Evolutionary conservation across 2,113 vertebrate species (phyloP).

Genomic region (Strix aluco): DNA sequence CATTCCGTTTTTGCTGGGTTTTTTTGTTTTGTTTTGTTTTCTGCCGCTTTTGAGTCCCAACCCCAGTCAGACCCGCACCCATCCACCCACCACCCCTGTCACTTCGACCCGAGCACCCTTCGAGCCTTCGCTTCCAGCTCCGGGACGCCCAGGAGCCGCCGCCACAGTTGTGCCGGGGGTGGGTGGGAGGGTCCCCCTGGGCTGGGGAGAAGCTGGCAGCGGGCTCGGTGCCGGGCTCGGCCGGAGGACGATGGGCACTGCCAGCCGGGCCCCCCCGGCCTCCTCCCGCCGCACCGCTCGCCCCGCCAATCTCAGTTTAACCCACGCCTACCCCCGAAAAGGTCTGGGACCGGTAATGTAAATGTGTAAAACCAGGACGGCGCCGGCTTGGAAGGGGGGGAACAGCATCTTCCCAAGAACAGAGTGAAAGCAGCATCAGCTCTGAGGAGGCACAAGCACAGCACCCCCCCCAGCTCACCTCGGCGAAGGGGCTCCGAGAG

Average conservation of each 20-base stretch:
- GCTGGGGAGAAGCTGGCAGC: neutral
- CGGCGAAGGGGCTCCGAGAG: neutral
- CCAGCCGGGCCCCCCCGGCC: neutral
- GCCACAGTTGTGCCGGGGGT: neutral
- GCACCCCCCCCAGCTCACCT: neutral
- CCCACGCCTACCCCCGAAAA: neutral
- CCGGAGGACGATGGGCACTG: neutral
- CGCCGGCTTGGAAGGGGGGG: neutral
- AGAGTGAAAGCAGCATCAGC: neutral
- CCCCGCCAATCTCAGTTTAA: neutral
- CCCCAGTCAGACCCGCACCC: neutral
- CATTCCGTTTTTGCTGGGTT: neutral
- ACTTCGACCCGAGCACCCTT: neutral
- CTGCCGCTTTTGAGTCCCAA: neutral
- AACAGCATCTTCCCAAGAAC: neutral
- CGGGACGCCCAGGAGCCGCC: neutral
- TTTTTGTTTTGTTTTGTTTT: neutral
- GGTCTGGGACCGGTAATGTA: fast-evolving
- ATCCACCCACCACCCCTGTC: neutral
- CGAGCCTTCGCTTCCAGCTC: neutral
- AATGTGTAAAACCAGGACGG: neutral
- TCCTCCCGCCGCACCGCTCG: neutral
- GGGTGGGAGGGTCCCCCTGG: too few relatives aligned
- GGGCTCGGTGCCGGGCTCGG: neutral
- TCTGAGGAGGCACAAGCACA: neutral